Percentiles rank a stretch among this genome's conserved stretches.
phyloP scores from a whole-genome alignment of 2,113 vertebrate species.

The Gnathonemus echidnorhynchus region DNA sequence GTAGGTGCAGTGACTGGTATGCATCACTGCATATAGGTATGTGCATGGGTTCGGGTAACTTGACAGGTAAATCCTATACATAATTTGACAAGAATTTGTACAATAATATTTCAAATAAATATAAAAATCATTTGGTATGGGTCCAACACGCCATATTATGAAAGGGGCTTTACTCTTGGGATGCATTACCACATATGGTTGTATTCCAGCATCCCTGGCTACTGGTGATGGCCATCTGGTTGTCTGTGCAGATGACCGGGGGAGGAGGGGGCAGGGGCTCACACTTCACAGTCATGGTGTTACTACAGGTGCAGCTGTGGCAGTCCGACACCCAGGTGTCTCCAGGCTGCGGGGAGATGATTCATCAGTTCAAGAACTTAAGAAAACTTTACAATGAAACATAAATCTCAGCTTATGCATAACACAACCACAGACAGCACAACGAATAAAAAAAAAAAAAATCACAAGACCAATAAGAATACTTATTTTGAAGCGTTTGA shows the following conservation, averaged over 20 bases:
- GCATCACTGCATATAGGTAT: background rate
- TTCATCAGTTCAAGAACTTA: background rate
- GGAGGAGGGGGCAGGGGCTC: background rate
- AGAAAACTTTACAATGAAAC: no score
- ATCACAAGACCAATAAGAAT: no score
- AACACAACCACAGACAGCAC: no score
- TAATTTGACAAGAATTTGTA: background rate
- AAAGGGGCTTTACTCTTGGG: background rate
- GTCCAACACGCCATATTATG: background rate
- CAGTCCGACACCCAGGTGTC: constrained; percentile 54
- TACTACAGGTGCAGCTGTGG: constrained; percentile 49
- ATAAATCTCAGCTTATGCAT: background rate
- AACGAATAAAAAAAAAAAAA: no score
- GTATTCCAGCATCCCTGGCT: constrained; percentile 33
- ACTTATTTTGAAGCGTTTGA: no score
- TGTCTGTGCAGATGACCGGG: constrained; percentile 19
- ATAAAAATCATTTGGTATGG: background rate
- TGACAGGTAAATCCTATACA: background rate
- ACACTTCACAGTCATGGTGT: constrained; percentile 47
- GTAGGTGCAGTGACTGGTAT: background rate
- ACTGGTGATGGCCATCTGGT: constrained; percentile 16
- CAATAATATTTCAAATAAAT: background rate
- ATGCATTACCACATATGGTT: constrained; percentile 43
- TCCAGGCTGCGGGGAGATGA: constrained; percentile 42
- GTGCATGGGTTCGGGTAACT: background rate